Conservation (phyloP, 2,797 vertebrate species). For the Cyclura pinguis region DNA sequence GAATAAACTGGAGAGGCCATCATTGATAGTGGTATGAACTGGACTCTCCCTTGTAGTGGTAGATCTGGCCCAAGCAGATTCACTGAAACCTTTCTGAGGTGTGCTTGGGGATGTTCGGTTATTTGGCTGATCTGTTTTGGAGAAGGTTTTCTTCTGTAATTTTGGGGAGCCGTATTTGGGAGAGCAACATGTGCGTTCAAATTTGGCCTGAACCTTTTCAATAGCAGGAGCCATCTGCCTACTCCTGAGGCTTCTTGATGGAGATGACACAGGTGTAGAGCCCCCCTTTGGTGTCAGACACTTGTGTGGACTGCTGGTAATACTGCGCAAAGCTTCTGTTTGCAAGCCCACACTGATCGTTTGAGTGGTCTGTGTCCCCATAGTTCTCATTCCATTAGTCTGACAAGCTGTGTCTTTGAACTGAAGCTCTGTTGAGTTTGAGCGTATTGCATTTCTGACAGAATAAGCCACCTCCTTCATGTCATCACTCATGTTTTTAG, state of each 20-base stretch:
- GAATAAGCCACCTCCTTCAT: conserved; percentile 99
- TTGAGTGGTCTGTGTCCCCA: conserved; percentile 93
- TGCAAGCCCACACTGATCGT: conserved; percentile 94
- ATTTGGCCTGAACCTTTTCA: conserved; percentile 92
- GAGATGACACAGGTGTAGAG: conserved; percentile 92
- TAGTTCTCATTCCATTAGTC: conserved; percentile 90
- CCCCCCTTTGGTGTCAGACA: conserved; percentile 93
- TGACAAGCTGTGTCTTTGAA: conserved; percentile 92
- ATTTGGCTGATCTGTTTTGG: conserved; percentile 86
- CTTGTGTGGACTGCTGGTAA: conserved; percentile 96
- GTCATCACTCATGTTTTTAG: conserved; percentile 95
- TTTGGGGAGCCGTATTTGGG: conserved; percentile 98
- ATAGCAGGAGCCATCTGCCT: conserved; percentile 92
- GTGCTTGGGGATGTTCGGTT: conserved; percentile 78
- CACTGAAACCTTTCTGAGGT: conserved; percentile 92
- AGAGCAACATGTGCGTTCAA: conserved; percentile 96
- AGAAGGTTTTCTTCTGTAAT: conserved; percentile 89
- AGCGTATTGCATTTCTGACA: conserved; percentile 88
- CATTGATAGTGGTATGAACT: conserved; percentile 96
- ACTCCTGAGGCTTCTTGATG: conserved; percentile 91
- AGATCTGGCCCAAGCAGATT: conserved; percentile 98
- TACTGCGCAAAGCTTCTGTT: conserved; percentile 89
- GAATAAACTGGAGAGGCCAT: conserved; percentile 98
- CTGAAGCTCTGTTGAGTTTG: conserved; percentile 77
- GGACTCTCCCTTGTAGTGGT: conserved; percentile 97